Percentiles rank a stretch among this genome's conserved stretches.
Evolutionary conservation across 2,888 invertebrate species (phyloP).

Genomic region (Thereva nobilitata): DNA sequence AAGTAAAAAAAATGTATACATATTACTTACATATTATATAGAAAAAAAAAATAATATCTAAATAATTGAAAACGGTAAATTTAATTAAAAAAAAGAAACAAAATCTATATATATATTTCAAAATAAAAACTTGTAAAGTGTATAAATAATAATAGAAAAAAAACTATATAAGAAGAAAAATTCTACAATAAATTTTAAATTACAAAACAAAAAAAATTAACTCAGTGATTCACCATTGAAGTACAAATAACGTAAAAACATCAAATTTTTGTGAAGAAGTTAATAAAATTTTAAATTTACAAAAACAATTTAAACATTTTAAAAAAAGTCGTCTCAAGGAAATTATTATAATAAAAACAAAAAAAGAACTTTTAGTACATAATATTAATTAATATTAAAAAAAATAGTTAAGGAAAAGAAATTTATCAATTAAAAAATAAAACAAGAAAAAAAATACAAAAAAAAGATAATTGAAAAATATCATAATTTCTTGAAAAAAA

Average conservation of each 20-base stretch:
- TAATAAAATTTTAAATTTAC: not conserved
- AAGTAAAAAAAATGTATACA: too few relatives aligned
- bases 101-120: not conserved
- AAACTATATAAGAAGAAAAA: conserved; percentile 39
- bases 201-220: conserved; percentile 45
- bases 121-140: conserved; percentile 15
- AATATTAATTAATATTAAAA: not conserved
- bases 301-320: not conserved
- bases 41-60: too few relatives aligned
- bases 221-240: conserved; percentile 60
- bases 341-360: conserved; percentile 7
- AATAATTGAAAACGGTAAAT: too few relatives aligned
- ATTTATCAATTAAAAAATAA: conserved; percentile 16
- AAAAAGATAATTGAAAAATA: conserved; percentile 10
- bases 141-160: conserved; percentile 21
- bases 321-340: not conserved
- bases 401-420: not conserved
- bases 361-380: conserved; percentile 15
- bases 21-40: too few relatives aligned
- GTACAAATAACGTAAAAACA: conserved; percentile 52
- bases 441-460: conserved; percentile 27
- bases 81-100: not conserved
- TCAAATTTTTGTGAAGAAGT: too few relatives aligned
- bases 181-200: conserved; percentile 35
- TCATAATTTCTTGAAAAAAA: conserved; percentile 10